Evolutionary conservation across 2,888 invertebrate genomes (phyloP), one percentile per base, ranked within the genome.

Genomic region (Andrena dorsata): DNA sequence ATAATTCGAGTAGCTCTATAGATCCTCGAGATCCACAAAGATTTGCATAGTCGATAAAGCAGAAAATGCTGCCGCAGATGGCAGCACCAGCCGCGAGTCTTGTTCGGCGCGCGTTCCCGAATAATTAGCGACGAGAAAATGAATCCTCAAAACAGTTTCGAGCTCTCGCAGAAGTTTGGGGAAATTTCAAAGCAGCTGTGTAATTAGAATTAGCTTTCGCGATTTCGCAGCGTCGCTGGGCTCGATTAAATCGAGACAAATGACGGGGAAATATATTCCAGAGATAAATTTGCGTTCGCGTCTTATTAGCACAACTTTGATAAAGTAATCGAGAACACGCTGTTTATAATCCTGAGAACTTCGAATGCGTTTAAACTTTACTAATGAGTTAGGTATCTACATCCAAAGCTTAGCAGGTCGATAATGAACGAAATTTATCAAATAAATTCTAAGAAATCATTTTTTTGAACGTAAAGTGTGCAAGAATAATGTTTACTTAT

Each of bases 51-150:
- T 86, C 87, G 89, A 86, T 89, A 90, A 89, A 53, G 75, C 73
- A 90, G 89, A 65, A 26, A 61, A 72, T 53, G 30, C 23, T 13
- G 28, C 20, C 51, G 70, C 74, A 89, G 90, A 86, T 89, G 90
- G 90, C 90, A 86, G 89, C 89, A 89, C 87, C 64, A 58, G n/a
- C 49, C 83, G 68, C 28, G 64, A 63, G 66, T 61, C 75, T 69
- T 53, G 66, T 68, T 78, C 28, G 56, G 41, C 35, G 49, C n/a
- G 56, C 35, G 32, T 41, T 20, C 4, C 56, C 32, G 58, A 72
- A 64, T 70, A 77, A 85, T 81, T 68, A 76, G 65, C 58, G 41
- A 13, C 16, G 35, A 23, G 35, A 56, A 64, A 32, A 26, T 41
- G 63, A 64, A 81, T 65, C 58, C 47, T 41, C 30, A 32, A 60